A percentile compares a stretch with the other conserved stretches of the same genome.
Conservation (phyloP, 92 coral and sea anemone species). For the Siderastrea siderea region DNA sequence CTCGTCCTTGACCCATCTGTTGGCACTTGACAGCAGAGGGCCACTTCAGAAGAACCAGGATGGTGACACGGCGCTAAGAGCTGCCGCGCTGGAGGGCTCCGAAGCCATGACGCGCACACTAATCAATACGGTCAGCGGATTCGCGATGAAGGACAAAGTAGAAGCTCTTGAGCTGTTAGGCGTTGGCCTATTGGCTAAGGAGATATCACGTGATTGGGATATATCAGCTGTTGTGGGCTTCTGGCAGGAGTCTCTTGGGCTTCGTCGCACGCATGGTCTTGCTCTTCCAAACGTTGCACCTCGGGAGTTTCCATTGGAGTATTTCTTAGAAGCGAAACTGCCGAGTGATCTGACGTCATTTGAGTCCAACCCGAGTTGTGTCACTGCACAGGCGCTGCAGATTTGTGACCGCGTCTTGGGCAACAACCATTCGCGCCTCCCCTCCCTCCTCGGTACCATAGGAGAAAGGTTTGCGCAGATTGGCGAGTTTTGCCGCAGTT, state of each 20-base stretch:
- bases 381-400: constrained; percentile 86
- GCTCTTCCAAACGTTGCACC: constrained; percentile 36
- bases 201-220: constrained; percentile 89
- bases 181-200: constrained; percentile 82
- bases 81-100: constrained; percentile 84
- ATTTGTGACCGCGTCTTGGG: constrained; percentile 80
- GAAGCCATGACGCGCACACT: constrained; percentile 77
- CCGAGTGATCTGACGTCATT: constrained; percentile 70
- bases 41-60: constrained; percentile 77
- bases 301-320: constrained; percentile 76
- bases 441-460: constrained; percentile 85
- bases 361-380: constrained; percentile 75
- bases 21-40: constrained; percentile 59
- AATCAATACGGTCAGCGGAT: constrained; percentile 74
- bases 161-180: constrained; percentile 86
- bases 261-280: constrained; percentile 69
- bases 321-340: constrained; percentile 80
- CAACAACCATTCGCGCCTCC: constrained; percentile 81
- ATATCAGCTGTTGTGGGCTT: constrained; percentile 79
- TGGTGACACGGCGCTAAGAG: constrained; percentile 84
- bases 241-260: constrained; percentile 80
- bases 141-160: constrained; percentile 66
- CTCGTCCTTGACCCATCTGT: constrained; percentile 70
- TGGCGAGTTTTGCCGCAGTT: constrained; percentile 88
- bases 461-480: constrained; percentile 90